Percentiles rank a stretch among this genome's conserved stretches.
Conservation (phyloP, 2,888 invertebrate species). For the Caenorhabditis macrosperma region DNA sequence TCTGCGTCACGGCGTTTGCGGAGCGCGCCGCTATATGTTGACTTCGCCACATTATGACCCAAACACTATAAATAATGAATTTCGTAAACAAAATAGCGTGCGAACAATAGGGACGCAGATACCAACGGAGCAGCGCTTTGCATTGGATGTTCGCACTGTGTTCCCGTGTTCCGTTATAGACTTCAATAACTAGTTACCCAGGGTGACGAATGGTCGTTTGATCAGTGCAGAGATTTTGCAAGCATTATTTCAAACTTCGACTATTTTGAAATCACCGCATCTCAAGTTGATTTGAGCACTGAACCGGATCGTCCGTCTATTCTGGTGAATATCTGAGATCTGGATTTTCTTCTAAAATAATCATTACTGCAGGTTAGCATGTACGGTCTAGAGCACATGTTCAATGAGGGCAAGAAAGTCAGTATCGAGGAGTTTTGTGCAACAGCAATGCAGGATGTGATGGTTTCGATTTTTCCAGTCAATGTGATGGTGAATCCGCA, state of each 20-base stretch:
- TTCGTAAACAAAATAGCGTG: no score
- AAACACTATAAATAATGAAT: no score
- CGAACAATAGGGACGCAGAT: no score
- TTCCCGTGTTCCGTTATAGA: no score
- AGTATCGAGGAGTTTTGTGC: conserved; percentile 31
- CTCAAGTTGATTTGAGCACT: conserved; percentile 12
- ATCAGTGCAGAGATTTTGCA: background rate
- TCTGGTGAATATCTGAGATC: background rate
- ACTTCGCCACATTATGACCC: no score
- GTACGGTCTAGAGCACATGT: conserved; percentile 2
- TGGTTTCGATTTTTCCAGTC: conserved; percentile 4
- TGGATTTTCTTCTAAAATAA: no score
- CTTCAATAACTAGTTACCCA: no score
- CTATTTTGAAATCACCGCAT: conserved; percentile 20
- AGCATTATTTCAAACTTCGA: conserved; percentile 10
- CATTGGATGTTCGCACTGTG: no score
- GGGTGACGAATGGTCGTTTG: conserved; percentile 5
- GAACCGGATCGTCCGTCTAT: conserved; percentile 20
- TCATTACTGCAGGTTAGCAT: background rate
- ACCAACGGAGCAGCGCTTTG: no score
- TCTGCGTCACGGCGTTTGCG: no score
- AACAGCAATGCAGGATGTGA: background rate
- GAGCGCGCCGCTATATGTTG: no score
- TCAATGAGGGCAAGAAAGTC: background rate
- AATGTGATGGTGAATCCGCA: conserved; percentile 5